Evolutionary conservation across 2,797 vertebrate species (phyloP).

Genomic region (Thaleichthys pacificus): DNA sequence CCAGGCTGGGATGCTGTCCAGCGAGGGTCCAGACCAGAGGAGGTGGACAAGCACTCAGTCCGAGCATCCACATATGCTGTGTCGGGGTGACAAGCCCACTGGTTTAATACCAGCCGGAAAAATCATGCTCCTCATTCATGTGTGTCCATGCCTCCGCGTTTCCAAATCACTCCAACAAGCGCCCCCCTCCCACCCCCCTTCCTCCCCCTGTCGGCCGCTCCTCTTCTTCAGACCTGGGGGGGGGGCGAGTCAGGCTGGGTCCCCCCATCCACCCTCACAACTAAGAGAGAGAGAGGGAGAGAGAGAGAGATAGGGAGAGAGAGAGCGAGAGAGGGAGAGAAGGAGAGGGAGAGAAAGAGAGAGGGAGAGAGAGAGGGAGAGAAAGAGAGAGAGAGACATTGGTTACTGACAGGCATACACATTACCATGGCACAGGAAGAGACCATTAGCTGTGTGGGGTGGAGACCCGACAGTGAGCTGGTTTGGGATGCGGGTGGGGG

Average conservation of each 20-base stretch:
- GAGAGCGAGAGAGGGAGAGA: slow-evolving; percentile 1
- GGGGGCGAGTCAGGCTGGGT: slow-evolving; percentile 73
- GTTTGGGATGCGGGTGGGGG: too few species aligned
- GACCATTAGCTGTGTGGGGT: neutral
- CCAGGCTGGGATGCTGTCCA: slow-evolving; percentile 50
- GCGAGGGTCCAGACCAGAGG: slow-evolving; percentile 39
- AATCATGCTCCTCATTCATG: neutral
- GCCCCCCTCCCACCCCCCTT: slow-evolving; percentile 60
- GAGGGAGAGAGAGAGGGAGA: slow-evolving; percentile 8
- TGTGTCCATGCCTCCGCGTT: slow-evolving; percentile 22
- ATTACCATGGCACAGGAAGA: neutral
- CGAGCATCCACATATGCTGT: neutral
- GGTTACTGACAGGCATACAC: neutral
- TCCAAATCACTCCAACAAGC: slow-evolving; percentile 37
- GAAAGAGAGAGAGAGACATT: slow-evolving; percentile 5
- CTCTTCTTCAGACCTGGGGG: slow-evolving; percentile 79
- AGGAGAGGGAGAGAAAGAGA: neutral
- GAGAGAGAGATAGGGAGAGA: slow-evolving; percentile 16
- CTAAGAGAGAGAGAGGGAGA: slow-evolving; percentile 60
- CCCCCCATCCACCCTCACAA: slow-evolving; percentile 82
- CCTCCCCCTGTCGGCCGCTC: slow-evolving; percentile 69
- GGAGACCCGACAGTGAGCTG: too few species aligned
- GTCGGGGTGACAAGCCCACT: neutral
- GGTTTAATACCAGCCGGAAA: neutral
- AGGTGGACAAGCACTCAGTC: slow-evolving; percentile 41